Evolutionary conservation across 2,113 vertebrate species (phyloP), one percentile per base, ranked within the genome.

Genomic region (Megalops atlanticus): DNA sequence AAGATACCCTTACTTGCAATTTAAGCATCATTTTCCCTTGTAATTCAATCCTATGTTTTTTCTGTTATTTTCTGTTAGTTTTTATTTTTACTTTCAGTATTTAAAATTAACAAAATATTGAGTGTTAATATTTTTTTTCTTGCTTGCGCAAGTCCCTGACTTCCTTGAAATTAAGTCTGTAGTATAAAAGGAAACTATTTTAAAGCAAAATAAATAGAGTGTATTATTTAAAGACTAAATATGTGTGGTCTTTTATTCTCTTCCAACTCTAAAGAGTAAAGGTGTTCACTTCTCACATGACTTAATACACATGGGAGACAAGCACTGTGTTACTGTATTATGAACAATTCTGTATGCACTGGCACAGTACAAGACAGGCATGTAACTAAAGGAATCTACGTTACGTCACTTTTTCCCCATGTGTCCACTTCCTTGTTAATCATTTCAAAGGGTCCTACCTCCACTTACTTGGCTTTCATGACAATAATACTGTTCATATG

Each of bases 161-260:
- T 93, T 96, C 94, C 95, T 96, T 97, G 92, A 95, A 96, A 96
- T 89, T 80, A 91, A 95, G 94, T 96, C 94, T 97, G 96, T 98
- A 97, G 97, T 94, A 96, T 95, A 96, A 97, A 97, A 95, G 94
- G 94, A 89, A 96, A 96, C 95, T 97, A 97, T 98, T 99, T 97
- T 97, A 96, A 97, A 93, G 96, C 78, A 82, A 95, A 97, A 97
- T 97, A 95, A 97, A 98, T 96, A 95, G 91, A 95, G 94, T 96
- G 94, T 93, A 92, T 95, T 97, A 96, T 99, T 97, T 98, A 97
- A 98, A 93, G 92, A 96, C 76, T 74, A 39, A 54, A 12, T 73
- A 10, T 90, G 82, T 90, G 31, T 54, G 18, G 49, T 73, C 82
- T 88, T 83, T 76, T 77, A 69, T 58, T 69, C 10, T 82, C 12